A percentile compares a stretch with the other conserved stretches of the same genome.
These are phyloP conservation scores for Melanerpes formicivorus DNA, from an alignment of 2,113 vertebrate species.

Conservation along the genomic window DNA sequence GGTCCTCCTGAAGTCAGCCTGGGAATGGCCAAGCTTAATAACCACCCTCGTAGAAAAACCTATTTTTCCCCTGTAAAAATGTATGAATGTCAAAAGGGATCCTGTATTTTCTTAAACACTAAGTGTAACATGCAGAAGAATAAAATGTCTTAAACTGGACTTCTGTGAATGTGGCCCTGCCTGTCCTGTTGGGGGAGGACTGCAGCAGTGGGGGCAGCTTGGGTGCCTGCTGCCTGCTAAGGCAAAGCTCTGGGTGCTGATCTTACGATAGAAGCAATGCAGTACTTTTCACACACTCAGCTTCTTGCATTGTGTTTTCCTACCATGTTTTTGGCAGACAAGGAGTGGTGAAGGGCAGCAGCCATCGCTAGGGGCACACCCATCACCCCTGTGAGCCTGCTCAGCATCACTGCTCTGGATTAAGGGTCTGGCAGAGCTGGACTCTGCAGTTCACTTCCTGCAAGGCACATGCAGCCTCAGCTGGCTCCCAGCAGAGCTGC, in stretches of 20 bases:
- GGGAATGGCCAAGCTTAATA: constrained; percentile 13
- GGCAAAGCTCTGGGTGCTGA: neutral
- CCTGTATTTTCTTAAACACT: constrained; percentile 79
- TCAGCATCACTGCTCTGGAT: rapidly evolving
- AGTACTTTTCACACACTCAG: neutral
- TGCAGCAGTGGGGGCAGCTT: rapidly evolving
- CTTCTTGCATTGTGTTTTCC: neutral
- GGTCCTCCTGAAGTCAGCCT: neutral
- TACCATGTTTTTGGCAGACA: neutral
- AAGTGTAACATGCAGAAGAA: constrained; percentile 60
- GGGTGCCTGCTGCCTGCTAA: neutral
- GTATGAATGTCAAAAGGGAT: constrained; percentile 72
- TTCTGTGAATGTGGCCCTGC: neutral
- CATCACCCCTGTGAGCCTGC: neutral
- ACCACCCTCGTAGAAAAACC: constrained; percentile 31
- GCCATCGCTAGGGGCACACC: neutral
- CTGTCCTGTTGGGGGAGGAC: neutral
- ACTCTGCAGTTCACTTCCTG: rapidly evolving
- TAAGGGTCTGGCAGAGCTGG: neutral
- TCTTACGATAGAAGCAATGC: neutral
- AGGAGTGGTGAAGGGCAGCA: neutral
- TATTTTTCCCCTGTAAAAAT: constrained; percentile 76
- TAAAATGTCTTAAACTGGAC: constrained; percentile 54
- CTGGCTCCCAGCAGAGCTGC: neutral
- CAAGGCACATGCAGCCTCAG: rapidly evolving